A percentile compares a stretch with the other conserved stretches of the same genome.
Evolutionary conservation across 2,888 invertebrate genomes (phyloP).

Genomic region (Callinectes sapidus): DNA sequence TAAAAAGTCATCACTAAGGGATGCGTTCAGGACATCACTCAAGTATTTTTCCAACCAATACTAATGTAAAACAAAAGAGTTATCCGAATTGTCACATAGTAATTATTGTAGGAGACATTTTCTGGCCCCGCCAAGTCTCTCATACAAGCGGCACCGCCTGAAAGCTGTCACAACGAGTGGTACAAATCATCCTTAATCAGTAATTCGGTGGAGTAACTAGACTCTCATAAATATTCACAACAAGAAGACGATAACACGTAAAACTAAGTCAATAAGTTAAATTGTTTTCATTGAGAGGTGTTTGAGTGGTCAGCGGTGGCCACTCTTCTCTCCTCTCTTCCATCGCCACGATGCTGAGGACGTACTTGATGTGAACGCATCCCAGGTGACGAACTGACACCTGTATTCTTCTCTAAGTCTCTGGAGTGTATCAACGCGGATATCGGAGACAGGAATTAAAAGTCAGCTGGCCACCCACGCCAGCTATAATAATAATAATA

Average conservation of each 20-base stretch:
- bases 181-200: not conserved
- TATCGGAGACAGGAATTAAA: not conserved
- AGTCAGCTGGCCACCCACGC: not conserved
- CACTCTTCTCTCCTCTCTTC: not conserved
- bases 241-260: conserved; percentile 1
- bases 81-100: not conserved
- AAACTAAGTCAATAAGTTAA: not conserved
- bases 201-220: conserved; percentile 11
- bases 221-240: not conserved
- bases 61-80: not conserved
- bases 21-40: not conserved
- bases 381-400: not conserved
- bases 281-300: not conserved
- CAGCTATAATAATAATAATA: conserved; percentile 8
- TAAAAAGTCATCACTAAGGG: not conserved
- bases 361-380: not conserved
- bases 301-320: not conserved
- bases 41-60: not conserved
- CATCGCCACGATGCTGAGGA: not conserved
- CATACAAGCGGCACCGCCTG: not conserved
- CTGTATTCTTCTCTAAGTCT: not conserved
- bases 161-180: not conserved
- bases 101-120: not conserved
- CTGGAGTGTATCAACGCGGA: not conserved
- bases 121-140: not conserved